phyloP scores from a whole-genome alignment of 2,797 vertebrate genomes.

The Peromyscus aztecus region DNA sequence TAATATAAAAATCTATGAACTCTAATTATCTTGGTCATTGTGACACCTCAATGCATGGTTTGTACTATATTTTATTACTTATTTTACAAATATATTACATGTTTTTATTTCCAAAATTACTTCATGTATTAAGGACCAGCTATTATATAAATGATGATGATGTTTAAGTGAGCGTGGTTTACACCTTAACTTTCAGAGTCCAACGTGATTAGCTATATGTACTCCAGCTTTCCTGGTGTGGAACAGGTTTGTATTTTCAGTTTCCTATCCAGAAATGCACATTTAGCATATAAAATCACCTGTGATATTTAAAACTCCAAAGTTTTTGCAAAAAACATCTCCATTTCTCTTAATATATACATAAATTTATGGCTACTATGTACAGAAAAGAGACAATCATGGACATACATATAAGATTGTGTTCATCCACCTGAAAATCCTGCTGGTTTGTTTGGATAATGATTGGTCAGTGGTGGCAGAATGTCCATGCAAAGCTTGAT shows the following conservation, averaged over 20 bases:
- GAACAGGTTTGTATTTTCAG: background rate
- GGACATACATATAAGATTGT: background rate
- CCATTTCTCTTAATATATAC: background rate
- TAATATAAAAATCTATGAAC: background rate
- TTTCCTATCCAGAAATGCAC: slow-evolving; percentile 1
- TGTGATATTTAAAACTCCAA: slow-evolving; percentile 1
- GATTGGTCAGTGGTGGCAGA: background rate
- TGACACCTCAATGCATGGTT: background rate
- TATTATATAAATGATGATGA: background rate
- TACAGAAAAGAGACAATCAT: background rate
- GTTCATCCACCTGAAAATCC: background rate
- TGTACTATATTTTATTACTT: background rate
- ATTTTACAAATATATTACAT: background rate
- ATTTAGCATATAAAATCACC: background rate
- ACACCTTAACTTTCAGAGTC: background rate
- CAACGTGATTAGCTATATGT: background rate
- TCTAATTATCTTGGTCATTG: background rate
- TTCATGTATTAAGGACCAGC: background rate
- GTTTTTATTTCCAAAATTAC: background rate
- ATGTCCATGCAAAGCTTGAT: background rate
- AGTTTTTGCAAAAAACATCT: background rate
- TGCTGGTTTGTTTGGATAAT: background rate
- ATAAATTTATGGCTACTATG: background rate
- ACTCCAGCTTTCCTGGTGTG: background rate
- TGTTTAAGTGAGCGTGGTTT: background rate